phyloP scores from a whole-genome alignment of 2,888 invertebrate species.

The Teleiodes luculella region DNA sequence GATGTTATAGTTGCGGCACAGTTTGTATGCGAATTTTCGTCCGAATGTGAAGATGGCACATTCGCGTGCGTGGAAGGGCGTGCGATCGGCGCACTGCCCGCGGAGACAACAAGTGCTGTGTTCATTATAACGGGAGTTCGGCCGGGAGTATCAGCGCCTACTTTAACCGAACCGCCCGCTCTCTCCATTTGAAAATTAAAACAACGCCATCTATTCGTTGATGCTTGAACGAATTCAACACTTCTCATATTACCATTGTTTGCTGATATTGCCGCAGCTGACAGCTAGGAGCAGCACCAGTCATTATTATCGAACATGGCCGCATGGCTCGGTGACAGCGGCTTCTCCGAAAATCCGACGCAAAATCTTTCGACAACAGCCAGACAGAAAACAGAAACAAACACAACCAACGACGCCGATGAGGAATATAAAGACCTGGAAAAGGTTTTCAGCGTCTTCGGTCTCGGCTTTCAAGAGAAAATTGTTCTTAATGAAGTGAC shows the following conservation, averaged over 20 bases:
- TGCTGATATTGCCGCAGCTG: conserved; percentile 13
- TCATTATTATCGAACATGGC: conserved; percentile 57
- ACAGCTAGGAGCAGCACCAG: conserved; percentile 31
- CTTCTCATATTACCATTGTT: conserved; percentile 24
- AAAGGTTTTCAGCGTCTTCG: conserved; percentile 29
- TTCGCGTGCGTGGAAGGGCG: conserved; percentile 70
- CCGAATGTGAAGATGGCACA: conserved; percentile 67
- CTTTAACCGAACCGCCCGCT: conserved; percentile 38
- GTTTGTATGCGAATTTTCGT: conserved; percentile 62
- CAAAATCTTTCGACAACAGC: conserved; percentile 31
- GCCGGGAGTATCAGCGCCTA: conserved; percentile 58
- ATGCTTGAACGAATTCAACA: conserved; percentile 5
- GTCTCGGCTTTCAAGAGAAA: conserved; percentile 30
- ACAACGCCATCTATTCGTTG: conserved; percentile 54
- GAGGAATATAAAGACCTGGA: conserved; percentile 28
- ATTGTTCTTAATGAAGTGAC: conserved; percentile 34
- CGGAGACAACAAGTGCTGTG: conserved; percentile 67
- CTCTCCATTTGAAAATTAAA: conserved; percentile 36
- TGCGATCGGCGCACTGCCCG: conserved; percentile 77
- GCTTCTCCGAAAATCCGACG: conserved; percentile 34
- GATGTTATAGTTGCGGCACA: conserved; percentile 42
- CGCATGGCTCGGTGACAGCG: conserved; percentile 61
- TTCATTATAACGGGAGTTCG: conserved; percentile 76
- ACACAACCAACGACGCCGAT: conserved; percentile 27
- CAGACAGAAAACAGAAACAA: conserved; percentile 28